phyloP scores from a whole-genome alignment of 2,888 invertebrate genomes.

The Drosophila emarginata region DNA sequence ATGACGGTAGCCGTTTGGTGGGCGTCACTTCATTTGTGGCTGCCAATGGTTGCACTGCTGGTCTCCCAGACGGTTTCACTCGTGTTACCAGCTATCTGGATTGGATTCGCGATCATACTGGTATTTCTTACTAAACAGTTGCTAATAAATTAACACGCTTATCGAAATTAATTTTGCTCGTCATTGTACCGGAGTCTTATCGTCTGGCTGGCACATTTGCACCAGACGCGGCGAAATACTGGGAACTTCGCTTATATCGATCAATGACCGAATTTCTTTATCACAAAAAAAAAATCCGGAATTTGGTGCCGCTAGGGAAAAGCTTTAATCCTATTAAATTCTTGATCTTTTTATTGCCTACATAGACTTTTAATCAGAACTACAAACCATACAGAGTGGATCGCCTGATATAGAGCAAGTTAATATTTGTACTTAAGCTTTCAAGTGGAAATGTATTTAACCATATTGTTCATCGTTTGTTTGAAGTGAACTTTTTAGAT shows the following conservation, averaged over 20 bases:
- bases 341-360: not conserved
- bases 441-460: not conserved
- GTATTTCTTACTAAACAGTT: constrained; percentile 46
- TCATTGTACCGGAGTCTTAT: constrained; percentile 4
- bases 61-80: constrained; percentile 48
- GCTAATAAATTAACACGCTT: not conserved
- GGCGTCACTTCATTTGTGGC: constrained; percentile 71
- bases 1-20: constrained; percentile 51
- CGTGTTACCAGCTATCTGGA: constrained; percentile 48
- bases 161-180: not conserved
- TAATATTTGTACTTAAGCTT: not conserved
- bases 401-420: not conserved
- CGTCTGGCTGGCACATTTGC: not conserved
- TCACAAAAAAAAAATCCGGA: not conserved
- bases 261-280: not conserved
- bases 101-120: constrained; percentile 52
- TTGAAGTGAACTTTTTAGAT: not conserved
- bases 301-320: not conserved
- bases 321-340: too few relatives aligned
- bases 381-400: not conserved
- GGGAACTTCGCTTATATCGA: not conserved
- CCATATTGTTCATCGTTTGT: not conserved
- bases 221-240: not conserved
- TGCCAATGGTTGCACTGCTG: constrained; percentile 47
- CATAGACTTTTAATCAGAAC: not conserved